phyloP scores from a whole-genome alignment of 1,140 invertebrate species.

The Drosophila willistoni region DNA sequence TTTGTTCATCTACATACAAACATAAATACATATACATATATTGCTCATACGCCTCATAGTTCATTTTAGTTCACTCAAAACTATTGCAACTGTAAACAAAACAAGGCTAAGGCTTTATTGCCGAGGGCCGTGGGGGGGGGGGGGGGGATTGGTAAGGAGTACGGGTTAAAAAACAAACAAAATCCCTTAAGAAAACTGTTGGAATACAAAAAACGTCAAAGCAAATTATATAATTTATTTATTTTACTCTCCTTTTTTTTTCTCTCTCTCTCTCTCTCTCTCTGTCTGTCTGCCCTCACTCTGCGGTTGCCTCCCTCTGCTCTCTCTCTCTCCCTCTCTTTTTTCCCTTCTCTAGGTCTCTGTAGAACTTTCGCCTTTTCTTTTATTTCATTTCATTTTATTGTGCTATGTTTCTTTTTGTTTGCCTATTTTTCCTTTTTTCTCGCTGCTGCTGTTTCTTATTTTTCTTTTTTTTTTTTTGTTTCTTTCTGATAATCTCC shows the following conservation, averaged over 20 bases:
- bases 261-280: constrained; percentile 1
- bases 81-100: constrained; percentile 51
- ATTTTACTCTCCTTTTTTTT: constrained; percentile 46
- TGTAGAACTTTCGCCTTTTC: constrained; percentile 24
- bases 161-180: neutral
- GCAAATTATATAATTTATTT: constrained; percentile 78
- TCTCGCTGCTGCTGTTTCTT: constrained; percentile 16
- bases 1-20: neutral
- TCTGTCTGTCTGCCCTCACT: constrained; percentile 1
- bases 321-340: constrained; percentile 5
- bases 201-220: constrained; percentile 48
- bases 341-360: constrained; percentile 12
- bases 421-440: constrained; percentile 17
- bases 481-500: constrained; percentile 48
- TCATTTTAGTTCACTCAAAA: constrained; percentile 32
- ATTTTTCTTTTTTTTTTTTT: neutral
- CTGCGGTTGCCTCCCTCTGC: neutral
- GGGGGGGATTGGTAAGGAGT: neutral
- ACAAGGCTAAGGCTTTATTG: neutral
- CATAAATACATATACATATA: neutral
- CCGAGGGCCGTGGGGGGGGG: neutral
- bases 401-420: constrained; percentile 31
- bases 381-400: constrained; percentile 12
- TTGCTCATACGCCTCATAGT: constrained; percentile 14
- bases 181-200: neutral